phyloP scores from a whole-genome alignment of 2,888 invertebrate species.

The Drosophila borealis region DNA sequence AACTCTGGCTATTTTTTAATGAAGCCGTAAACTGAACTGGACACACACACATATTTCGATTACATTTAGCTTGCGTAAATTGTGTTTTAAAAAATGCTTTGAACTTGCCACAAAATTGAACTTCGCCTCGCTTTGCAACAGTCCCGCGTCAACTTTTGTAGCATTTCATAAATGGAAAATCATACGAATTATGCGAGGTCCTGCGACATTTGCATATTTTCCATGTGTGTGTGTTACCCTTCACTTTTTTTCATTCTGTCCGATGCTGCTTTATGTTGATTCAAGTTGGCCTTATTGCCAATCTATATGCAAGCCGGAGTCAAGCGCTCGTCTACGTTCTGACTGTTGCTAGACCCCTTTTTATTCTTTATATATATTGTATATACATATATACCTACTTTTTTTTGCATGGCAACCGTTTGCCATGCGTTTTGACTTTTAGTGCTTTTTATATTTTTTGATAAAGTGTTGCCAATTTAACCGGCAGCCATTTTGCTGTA shows the following conservation, averaged over 20 bases:
- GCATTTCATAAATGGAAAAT: constrained; percentile 68
- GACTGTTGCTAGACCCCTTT: constrained; percentile 30
- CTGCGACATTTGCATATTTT: constrained; percentile 71
- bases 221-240: constrained; percentile 30
- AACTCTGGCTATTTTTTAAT: constrained; percentile 37
- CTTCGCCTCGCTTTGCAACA: constrained; percentile 27
- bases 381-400: constrained; percentile 12
- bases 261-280: constrained; percentile 62
- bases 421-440: constrained; percentile 73
- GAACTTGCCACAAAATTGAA: constrained; percentile 46
- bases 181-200: constrained; percentile 67
- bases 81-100: constrained; percentile 47
- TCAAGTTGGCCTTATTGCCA: constrained; percentile 74
- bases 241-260: constrained; percentile 4
- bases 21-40: constrained; percentile 29
- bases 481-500: constrained; percentile 72
- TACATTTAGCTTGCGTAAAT: constrained; percentile 45
- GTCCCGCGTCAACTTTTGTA: constrained; percentile 52
- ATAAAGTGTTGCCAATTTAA: constrained; percentile 80
- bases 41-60: constrained; percentile 1
- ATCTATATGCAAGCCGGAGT: constrained; percentile 73
- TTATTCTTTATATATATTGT: constrained; percentile 24
- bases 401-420: constrained; percentile 50
- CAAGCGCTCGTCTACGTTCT: constrained; percentile 38
- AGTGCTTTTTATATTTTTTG: constrained; percentile 78